Evolutionary conservation across 2,797 vertebrate genomes (phyloP).

Genomic region (Sparus aurata): DNA sequence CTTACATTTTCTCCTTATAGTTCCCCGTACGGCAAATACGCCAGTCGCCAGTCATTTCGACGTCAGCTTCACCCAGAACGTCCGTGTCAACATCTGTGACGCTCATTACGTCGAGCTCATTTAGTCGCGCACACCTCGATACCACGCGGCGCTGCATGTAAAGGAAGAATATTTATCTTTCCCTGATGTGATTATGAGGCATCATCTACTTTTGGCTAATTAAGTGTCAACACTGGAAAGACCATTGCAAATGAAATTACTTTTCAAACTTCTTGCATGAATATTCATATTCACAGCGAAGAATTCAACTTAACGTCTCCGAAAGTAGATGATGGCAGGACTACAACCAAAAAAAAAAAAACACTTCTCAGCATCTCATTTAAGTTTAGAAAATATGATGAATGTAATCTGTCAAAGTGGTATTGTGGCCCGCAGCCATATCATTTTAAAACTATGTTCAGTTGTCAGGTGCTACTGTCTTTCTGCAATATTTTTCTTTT

Average conservation of each 20-base stretch:
- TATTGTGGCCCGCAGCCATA: conserved; percentile 2
- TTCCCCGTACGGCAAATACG: neutral
- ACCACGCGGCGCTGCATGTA: neutral
- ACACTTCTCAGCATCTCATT: neutral
- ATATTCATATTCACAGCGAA: conserved; percentile 8
- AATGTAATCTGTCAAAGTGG: neutral
- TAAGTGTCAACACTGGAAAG: conserved; percentile 11
- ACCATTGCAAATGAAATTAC: conserved; percentile 18
- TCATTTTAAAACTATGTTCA: neutral
- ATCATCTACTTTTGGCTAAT: conserved; percentile 5
- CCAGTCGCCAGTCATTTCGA: neutral
- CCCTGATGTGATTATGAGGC: neutral
- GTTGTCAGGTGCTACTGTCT: conserved; percentile 2
- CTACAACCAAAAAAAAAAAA: neutral
- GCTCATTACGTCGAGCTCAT: neutral
- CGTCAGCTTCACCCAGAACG: neutral
- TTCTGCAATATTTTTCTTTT: conserved; percentile 47
- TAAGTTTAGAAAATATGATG: neutral
- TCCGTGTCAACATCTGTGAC: neutral
- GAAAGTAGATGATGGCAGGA: neutral
- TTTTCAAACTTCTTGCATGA: neutral
- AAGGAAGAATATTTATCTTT: conserved; percentile 17
- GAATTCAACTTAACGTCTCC: conserved; percentile 19
- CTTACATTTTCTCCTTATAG: neutral
- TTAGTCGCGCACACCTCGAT: neutral